phyloP scores from a whole-genome alignment of 2,888 invertebrate species.

The Diarsia dahlii region DNA sequence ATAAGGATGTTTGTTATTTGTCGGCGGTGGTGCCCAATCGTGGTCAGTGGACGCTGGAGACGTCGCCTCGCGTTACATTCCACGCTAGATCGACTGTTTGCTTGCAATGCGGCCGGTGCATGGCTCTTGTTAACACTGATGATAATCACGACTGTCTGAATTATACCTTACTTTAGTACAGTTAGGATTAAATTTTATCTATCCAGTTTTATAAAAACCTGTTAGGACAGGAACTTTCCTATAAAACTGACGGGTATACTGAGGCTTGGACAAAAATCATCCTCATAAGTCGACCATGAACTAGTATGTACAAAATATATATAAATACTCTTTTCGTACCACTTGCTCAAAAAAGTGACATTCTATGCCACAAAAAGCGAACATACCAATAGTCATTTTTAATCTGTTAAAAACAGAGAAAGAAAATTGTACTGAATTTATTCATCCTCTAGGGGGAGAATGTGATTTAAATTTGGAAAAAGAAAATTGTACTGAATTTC shows the following conservation, averaged over 20 bases:
- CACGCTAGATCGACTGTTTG: slow-evolving; percentile 72
- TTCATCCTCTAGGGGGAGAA: too few relatives aligned
- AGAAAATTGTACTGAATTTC: too few relatives aligned
- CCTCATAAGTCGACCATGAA: slow-evolving; percentile 9
- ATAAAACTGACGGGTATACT: slow-evolving; percentile 12
- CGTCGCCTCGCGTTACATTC: slow-evolving; percentile 77
- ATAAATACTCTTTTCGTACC: slow-evolving; percentile 42
- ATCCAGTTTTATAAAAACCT: slow-evolving; percentile 19
- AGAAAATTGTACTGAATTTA: too few relatives aligned
- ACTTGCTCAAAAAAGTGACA: too few relatives aligned
- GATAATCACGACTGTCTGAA: slow-evolving; percentile 28
- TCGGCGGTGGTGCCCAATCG: slow-evolving; percentile 54
- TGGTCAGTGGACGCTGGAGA: slow-evolving; percentile 59
- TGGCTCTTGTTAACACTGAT: slow-evolving; percentile 51
- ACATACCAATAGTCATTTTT: too few relatives aligned
- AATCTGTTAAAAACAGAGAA: too few relatives aligned
- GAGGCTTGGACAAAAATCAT: slow-evolving; percentile 5
- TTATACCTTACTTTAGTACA: neutral
- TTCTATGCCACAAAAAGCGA: too few relatives aligned
- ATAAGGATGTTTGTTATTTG: slow-evolving; percentile 23
- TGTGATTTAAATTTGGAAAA: too few relatives aligned
- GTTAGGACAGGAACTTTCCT: neutral
- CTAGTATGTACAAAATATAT: slow-evolving; percentile 43
- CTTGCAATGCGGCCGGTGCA: slow-evolving; percentile 64
- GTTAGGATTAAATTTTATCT: neutral